Base-by-base conservation (phyloP, 1,140 invertebrate genomes). In the Stegodyphus dumicola region DNA sequence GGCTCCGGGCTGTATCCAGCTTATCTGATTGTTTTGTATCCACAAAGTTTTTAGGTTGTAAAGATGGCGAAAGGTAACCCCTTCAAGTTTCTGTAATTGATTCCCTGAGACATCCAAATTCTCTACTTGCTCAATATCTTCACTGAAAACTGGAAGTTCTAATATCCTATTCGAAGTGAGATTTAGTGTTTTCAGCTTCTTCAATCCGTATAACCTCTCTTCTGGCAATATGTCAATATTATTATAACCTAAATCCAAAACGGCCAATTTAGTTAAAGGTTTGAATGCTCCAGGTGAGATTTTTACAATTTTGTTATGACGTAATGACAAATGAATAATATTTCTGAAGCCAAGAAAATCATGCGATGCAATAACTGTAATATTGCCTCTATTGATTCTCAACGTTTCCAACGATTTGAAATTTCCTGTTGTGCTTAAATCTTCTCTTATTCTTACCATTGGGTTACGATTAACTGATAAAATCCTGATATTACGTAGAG, bases 301-400 rank as follows among this genome's bases (percentile, higher is more conserved):
- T 86, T 95, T 92, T 6, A 93, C 93, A 51, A 98, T 95, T 86
- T 93, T 92, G 90, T 97, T 97, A 86, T 93, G 91, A 3, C 92
- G 91, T 60, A 98, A 90, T 87, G 93, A 94, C 17, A 97, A 91
- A 88, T 94, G 94, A 87, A 94, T 92, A 10, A 98, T 91, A 0
- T 93, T 93, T 5, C 95, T 94, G 88, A 97, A 97, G n/a, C 95
- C 93, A 88, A 95, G 94, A 89, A 98, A 97, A 88, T 97, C 96
- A 88, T 95, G 95, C 67, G 95, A 95, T 0, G 95, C 96, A 6
- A 98, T 92, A 74, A 97, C 94, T 3, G 93, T 95, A 13, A 97
- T 91, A 89, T 97, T 97, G 1, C 96, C 97, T 33, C 93, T 92
- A 69, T 93, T 94, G 78, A 97, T 94, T 88, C 95, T 94, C 9